Evolutionary conservation across 2,113 vertebrate species (phyloP).

Genomic region (Trichomycterus rosablanca): DNA sequence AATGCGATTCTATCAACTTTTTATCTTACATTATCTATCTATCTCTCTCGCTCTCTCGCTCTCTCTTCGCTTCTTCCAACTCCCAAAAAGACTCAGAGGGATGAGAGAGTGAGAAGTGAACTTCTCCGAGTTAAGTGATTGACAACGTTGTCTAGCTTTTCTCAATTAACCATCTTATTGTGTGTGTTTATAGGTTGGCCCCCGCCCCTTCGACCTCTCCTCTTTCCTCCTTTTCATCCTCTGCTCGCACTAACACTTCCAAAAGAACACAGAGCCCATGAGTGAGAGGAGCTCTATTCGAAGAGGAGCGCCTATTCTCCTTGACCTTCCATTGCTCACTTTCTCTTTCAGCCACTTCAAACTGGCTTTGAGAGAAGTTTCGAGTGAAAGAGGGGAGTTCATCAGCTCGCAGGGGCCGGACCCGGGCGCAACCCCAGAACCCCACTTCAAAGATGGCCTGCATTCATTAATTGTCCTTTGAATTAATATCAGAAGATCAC

Average conservation of each 20-base stretch:
- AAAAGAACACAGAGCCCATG: conserved; percentile 79
- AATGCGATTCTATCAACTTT: not conserved
- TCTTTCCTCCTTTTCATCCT: conserved; percentile 60
- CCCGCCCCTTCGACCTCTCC: conserved; percentile 55
- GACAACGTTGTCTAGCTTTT: conserved; percentile 97
- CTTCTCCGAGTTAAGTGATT: conserved; percentile 90
- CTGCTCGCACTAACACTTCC: conserved; percentile 89
- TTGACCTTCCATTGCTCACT: conserved; percentile 98
- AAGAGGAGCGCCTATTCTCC: conserved; percentile 85
- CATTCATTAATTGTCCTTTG: conserved; percentile 99
- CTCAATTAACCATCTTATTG: conserved; percentile 99
- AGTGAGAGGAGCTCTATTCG: conserved; percentile 75
- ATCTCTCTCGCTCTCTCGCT: not conserved
- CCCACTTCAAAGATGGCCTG: conserved; percentile 98
- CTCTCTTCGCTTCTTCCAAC: not conserved
- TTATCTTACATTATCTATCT: not conserved
- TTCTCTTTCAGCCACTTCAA: conserved; percentile 98
- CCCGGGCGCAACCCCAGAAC: conserved; percentile 86
- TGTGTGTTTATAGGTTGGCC: conserved; percentile 83
- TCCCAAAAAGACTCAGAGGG: conserved; percentile 6
- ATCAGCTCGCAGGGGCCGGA: conserved; percentile 94
- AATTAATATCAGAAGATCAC: conserved; percentile 99
- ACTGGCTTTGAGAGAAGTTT: conserved; percentile 89
- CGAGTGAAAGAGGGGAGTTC: conserved; percentile 91
- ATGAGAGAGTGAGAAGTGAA: conserved; percentile 38